Evolutionary conservation across 1,140 invertebrate genomes (phyloP).

Genomic region (Rhyacophila brunnea): DNA sequence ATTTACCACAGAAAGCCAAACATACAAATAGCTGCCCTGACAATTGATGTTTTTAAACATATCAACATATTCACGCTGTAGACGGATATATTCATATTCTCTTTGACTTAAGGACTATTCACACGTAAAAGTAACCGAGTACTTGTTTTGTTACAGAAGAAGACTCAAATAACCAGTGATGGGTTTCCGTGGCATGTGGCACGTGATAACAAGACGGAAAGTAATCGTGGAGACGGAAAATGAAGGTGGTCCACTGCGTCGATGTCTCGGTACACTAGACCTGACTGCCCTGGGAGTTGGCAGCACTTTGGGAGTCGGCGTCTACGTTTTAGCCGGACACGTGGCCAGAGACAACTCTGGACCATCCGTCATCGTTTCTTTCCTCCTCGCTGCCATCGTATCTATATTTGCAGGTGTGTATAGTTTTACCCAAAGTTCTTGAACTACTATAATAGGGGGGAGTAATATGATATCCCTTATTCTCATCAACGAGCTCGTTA

Average conservation of each 20-base stretch:
- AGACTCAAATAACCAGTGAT: too few relatives aligned
- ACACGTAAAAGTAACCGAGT: too few relatives aligned
- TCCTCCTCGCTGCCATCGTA: constrained; percentile 66
- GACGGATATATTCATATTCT: too few relatives aligned
- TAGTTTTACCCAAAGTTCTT: background rate
- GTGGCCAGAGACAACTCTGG: constrained; percentile 64
- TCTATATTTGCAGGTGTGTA: constrained; percentile 68
- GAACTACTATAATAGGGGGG: too few relatives aligned
- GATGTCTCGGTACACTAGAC: constrained; percentile 79
- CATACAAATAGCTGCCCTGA: too few relatives aligned
- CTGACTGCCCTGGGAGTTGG: constrained; percentile 70
- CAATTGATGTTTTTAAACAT: too few relatives aligned
- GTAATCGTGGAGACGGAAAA: constrained; percentile 35
- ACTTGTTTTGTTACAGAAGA: too few relatives aligned
- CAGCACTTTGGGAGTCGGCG: constrained; percentile 67
- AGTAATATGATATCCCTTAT: background rate
- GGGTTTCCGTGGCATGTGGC: constrained; percentile 44
- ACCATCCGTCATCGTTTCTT: constrained; percentile 64
- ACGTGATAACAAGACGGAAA: constrained; percentile 46
- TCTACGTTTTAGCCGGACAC: constrained; percentile 69
- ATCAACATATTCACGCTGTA: too few relatives aligned
- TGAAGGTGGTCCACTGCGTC: constrained; percentile 61
- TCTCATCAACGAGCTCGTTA: background rate
- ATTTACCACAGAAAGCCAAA: too few relatives aligned
- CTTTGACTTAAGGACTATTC: too few relatives aligned